A percentile compares a stretch with the other conserved stretches of the same genome.
These are phyloP conservation scores for Manacus vitellinus DNA, from an alignment of 2,113 vertebrate species.

Conservation along the genomic window DNA sequence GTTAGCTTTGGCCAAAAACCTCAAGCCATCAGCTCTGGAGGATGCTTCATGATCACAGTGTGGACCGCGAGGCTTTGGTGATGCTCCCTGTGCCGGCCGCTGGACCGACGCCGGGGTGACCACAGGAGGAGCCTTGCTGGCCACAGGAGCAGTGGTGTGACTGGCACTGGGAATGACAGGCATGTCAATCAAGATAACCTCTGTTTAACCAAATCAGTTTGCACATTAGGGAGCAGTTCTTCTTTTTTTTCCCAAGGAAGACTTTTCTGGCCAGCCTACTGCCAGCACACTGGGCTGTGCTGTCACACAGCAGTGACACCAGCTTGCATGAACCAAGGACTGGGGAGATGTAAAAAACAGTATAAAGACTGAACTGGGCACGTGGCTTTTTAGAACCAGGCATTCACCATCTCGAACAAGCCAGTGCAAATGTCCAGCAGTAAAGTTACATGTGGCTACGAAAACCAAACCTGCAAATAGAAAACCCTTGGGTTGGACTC, in stretches of 20 bases:
- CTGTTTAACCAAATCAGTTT: background rate
- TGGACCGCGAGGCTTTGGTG: background rate
- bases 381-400: background rate
- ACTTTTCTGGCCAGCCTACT: background rate
- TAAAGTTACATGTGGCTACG: background rate
- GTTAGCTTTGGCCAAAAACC: background rate
- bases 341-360: background rate
- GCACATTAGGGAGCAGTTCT: background rate
- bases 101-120: rapidly evolving
- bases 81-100: background rate
- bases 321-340: rapidly evolving
- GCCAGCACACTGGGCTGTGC: rapidly evolving
- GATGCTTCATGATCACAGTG: background rate
- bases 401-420: rapidly evolving
- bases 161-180: background rate
- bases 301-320: rapidly evolving
- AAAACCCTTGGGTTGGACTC: background rate
- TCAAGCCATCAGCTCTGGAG: background rate
- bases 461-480: background rate
- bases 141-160: background rate
- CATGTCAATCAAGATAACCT: background rate
- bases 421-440: background rate
- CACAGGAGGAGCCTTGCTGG: background rate
- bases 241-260: rapidly evolving
- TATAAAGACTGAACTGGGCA: background rate